These are phyloP conservation scores for Siniperca undulata DNA, from an alignment of 2,797 vertebrate species.

Conservation along the genomic window DNA sequence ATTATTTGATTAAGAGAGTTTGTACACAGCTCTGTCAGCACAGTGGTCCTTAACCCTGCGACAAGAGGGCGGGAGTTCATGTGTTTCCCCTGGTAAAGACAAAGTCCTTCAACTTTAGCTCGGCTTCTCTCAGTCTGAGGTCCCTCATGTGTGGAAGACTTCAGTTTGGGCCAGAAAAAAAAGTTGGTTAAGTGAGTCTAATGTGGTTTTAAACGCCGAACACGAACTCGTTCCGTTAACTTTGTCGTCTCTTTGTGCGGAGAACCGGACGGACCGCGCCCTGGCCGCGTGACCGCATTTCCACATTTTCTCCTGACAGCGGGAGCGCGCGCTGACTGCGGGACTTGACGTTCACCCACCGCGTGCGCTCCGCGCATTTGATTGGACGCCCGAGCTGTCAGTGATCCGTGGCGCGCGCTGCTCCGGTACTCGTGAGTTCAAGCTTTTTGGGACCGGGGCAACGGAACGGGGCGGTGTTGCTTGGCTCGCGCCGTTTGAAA, in stretches of 20 bases:
- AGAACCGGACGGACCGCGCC: conserved; percentile 57
- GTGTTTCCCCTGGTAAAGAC: too few species aligned
- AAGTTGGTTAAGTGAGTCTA: background rate
- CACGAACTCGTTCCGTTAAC: background rate
- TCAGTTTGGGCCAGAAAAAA: too few species aligned
- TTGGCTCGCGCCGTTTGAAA: rapidly evolving
- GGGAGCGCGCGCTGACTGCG: conserved; percentile 52
- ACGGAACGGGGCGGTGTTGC: conserved; percentile 27
- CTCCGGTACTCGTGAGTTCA: rapidly evolving
- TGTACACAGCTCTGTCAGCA: too few species aligned
- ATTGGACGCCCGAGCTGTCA: conserved; percentile 49
- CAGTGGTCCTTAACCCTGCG: too few species aligned
- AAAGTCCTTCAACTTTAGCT: too few species aligned
- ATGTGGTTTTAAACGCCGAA: background rate
- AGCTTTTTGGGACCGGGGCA: rapidly evolving
- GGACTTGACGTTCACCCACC: background rate
- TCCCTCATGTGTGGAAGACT: too few species aligned
- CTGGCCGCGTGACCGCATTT: conserved; percentile 36
- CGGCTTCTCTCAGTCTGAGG: too few species aligned
- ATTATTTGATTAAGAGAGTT: too few species aligned
- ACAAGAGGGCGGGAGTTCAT: too few species aligned
- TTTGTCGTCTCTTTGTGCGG: conserved; percentile 1
- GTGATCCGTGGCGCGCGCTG: conserved; percentile 34
- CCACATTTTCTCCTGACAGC: background rate
- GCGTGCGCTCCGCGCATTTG: conserved; percentile 45